Percentiles rank a stretch among this genome's conserved stretches.
These are phyloP conservation scores for Sigmodon hispidus DNA, from an alignment of 2,113 vertebrate genomes.

Conservation along the genomic window DNA sequence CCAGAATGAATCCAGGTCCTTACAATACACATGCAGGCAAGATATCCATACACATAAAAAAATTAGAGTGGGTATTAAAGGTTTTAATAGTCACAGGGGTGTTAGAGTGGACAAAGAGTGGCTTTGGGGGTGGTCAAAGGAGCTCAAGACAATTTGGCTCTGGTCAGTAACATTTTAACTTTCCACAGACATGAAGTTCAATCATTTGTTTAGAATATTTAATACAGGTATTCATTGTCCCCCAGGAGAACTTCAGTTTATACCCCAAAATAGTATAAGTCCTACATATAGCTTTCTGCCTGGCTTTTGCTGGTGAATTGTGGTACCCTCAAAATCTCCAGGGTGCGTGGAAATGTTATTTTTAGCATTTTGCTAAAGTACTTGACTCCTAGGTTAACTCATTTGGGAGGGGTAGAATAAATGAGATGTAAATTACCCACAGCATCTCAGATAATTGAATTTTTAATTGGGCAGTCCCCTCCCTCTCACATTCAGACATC, in stretches of 20 bases:
- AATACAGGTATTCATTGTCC: background rate
- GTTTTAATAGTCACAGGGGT: background rate
- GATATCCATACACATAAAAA: background rate
- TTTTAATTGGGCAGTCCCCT: conserved; percentile 53
- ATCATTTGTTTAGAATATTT: background rate
- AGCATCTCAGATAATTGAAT: conserved; percentile 45
- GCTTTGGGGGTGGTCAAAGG: background rate
- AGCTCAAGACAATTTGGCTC: background rate
- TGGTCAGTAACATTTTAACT: background rate
- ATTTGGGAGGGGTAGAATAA: background rate
- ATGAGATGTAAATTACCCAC: conserved; percentile 46
- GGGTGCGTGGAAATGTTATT: conserved; percentile 14
- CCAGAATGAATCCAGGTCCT: too few species aligned
- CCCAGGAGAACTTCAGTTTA: background rate
- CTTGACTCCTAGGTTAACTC: conserved; percentile 47
- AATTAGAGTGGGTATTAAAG: background rate
- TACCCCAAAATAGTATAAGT: conserved; percentile 10
- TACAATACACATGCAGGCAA: background rate
- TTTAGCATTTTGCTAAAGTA: conserved; percentile 43
- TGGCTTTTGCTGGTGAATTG: conserved; percentile 54
- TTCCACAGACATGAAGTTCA: background rate
- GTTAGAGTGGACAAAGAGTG: background rate
- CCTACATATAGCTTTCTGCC: conserved; percentile 48
- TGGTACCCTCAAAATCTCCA: conserved; percentile 1
- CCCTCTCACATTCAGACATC: background rate